Evolutionary conservation across 2,888 invertebrate genomes (phyloP).

Genomic region (Nezara viridula): DNA sequence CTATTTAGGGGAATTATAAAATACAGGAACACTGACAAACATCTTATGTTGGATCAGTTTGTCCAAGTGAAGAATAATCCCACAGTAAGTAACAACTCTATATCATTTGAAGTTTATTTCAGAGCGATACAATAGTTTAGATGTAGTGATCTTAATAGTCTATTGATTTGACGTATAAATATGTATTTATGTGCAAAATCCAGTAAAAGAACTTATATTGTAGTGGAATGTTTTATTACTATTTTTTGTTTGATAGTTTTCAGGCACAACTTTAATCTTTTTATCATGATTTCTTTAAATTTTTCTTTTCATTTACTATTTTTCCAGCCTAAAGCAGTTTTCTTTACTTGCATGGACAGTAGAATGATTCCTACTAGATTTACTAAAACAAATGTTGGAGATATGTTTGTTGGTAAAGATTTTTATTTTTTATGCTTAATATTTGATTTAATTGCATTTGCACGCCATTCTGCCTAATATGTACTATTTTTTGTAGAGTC

Average conservation of each 20-base stretch:
- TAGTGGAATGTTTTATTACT: conserved; percentile 7
- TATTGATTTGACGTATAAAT: not conserved
- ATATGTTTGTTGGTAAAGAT: conserved; percentile 92
- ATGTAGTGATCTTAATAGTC: not conserved
- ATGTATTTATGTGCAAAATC: not conserved
- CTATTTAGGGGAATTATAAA: conserved; percentile 91
- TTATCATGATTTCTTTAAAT: not conserved
- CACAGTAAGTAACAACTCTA: conserved; percentile 74
- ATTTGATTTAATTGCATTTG: not conserved
- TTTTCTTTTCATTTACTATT: conserved; percentile 52
- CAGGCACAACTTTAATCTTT: not conserved
- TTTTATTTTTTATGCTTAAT: not conserved
- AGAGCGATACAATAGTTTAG: not conserved
- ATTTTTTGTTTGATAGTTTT: conserved; percentile 11
- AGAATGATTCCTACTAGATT: conserved; percentile 96
- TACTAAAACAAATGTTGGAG: conserved; percentile 95
- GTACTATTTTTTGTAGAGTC: not conserved
- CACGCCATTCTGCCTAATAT: not conserved
- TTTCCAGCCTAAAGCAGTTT: conserved; percentile 93
- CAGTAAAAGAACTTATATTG: not conserved
- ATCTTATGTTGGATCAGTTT: conserved; percentile 93
- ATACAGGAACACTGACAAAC: conserved; percentile 85
- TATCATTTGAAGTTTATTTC: too few relatives aligned
- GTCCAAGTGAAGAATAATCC: conserved; percentile 90
- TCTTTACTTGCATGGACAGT: conserved; percentile 99